A percentile compares a stretch with the other conserved stretches of the same genome.
Evolutionary conservation across 2,113 vertebrate genomes (phyloP).

Genomic region (Salvelinus namaycush): DNA sequence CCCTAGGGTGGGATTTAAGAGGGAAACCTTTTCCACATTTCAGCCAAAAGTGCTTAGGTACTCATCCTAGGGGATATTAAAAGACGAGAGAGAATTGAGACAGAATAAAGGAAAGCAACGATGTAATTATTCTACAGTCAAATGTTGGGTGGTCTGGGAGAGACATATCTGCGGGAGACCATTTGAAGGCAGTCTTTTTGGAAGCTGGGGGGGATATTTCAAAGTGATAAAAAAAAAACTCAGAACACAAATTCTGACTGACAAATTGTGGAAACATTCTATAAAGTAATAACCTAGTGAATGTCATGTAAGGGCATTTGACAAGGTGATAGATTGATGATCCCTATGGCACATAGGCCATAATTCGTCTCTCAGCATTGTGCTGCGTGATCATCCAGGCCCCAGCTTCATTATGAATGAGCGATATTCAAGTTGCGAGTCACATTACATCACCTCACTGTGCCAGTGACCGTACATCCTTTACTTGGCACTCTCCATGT

Average conservation of each 20-base stretch:
- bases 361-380: not conserved
- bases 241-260: not conserved
- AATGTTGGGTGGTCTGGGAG: slow-evolving; percentile 34
- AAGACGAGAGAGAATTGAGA: not conserved
- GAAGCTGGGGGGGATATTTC: not conserved
- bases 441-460: not conserved
- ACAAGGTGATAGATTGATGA: not conserved
- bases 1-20: not conserved
- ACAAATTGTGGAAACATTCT: not conserved
- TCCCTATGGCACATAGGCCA: not conserved
- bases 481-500: not conserved
- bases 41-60: not conserved
- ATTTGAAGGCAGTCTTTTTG: not conserved
- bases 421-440: not conserved
- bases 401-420: not conserved
- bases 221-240: too few relatives aligned
- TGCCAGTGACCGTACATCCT: not conserved
- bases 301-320: not conserved
- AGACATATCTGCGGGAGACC: not conserved
- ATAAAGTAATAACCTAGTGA: not conserved
- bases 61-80: not conserved
- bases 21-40: not conserved
- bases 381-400: not conserved
- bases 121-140: slow-evolving; percentile 9
- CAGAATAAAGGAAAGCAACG: not conserved